These are phyloP conservation scores for Brachyhypopomus occidentalis DNA, from an alignment of 2,113 vertebrate species.

Conservation along the genomic window DNA sequence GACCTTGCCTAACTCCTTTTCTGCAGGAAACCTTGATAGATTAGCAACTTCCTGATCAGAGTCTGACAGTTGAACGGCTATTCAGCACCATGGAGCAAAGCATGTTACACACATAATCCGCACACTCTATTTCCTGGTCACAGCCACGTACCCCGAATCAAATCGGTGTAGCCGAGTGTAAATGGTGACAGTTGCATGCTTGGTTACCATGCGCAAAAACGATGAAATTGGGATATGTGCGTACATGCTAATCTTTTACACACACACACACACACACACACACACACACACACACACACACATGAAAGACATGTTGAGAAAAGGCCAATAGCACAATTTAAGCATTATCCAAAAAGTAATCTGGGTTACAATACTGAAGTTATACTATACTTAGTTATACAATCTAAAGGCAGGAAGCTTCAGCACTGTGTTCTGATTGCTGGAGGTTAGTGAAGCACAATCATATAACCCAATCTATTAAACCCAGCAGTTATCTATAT, in stretches of 20 bases:
- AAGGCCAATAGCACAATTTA: conserved; percentile 8
- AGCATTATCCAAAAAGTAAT: conserved; percentile 12
- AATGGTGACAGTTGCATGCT: neutral
- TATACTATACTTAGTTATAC: neutral
- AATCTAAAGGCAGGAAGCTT: conserved; percentile 23
- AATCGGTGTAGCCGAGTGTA: neutral
- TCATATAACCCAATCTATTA: neutral
- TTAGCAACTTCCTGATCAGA: conserved; percentile 41
- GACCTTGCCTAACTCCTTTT: conserved; percentile 28
- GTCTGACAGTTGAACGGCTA: conserved; percentile 30
- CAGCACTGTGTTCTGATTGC: conserved; percentile 12
- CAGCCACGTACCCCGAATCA: neutral
- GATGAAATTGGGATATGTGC: neutral
- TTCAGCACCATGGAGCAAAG: conserved; percentile 26
- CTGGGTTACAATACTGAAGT: neutral
- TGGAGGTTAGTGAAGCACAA: neutral
- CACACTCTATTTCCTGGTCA: neutral
- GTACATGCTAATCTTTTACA: neutral
- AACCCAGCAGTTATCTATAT: neutral
- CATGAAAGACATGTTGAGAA: neutral
- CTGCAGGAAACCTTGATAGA: conserved; percentile 1
- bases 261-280: neutral
- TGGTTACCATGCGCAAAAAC: neutral
- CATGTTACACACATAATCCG: conserved; percentile 17
- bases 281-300: neutral